Evolutionary conservation across 2,888 invertebrate genomes (phyloP).

Genomic region (Mylabris sibirica): DNA sequence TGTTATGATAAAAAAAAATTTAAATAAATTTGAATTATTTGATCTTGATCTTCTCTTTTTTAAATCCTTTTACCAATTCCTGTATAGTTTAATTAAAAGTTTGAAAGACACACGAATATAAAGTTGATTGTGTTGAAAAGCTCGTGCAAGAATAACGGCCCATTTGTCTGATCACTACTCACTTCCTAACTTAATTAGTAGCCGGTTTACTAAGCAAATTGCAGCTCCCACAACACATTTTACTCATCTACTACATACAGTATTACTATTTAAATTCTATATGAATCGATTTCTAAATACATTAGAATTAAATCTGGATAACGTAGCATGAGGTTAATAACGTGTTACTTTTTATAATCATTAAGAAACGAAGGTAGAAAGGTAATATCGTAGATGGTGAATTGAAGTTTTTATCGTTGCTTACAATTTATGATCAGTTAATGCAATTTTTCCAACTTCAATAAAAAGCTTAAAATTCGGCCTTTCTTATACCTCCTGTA

Average conservation of each 20-base stretch:
- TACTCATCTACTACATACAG: not conserved
- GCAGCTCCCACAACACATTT: not conserved
- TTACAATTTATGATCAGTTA: too few relatives aligned
- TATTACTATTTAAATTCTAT: not conserved
- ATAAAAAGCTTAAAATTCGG: too few relatives aligned
- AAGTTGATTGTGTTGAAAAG: constrained; percentile 28
- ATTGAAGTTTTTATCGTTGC: not conserved
- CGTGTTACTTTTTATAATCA: not conserved
- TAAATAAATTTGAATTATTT: constrained; percentile 30
- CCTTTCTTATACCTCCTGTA: too few relatives aligned
- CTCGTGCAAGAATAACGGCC: constrained; percentile 12
- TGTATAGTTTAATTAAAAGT: constrained; percentile 6
- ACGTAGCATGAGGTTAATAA: not conserved
- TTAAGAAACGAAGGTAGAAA: not conserved
- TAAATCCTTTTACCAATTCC: not conserved
- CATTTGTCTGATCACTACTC: constrained; percentile 14
- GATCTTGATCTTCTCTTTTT: constrained; percentile 18
- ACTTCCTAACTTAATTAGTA: constrained; percentile 18
- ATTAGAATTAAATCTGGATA: not conserved
- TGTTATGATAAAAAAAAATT: constrained; percentile 37
- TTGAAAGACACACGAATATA: too few relatives aligned
- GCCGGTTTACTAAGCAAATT: constrained; percentile 17
- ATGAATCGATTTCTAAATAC: not conserved
- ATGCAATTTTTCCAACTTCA: too few relatives aligned
- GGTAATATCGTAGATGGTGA: not conserved